Evolutionary conservation across 2,888 invertebrate species (phyloP).

Genomic region (Melangyna quadrimaculata): DNA sequence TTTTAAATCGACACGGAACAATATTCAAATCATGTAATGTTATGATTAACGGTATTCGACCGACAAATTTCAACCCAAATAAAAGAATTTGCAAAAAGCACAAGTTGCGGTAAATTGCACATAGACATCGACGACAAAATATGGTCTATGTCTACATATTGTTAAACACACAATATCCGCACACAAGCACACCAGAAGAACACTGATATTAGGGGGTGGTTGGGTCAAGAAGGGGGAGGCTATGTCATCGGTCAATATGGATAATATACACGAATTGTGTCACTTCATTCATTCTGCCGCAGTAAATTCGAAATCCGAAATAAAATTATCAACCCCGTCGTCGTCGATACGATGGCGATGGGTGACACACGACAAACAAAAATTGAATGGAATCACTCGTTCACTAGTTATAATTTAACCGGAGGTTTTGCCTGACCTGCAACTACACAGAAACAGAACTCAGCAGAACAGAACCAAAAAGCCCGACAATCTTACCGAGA

Average conservation of each 20-base stretch:
- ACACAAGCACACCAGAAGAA: slow-evolving; percentile 5
- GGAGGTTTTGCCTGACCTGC: neutral
- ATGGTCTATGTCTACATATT: neutral
- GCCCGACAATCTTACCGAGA: neutral
- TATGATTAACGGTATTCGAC: slow-evolving; percentile 1
- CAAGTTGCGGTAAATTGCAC: slow-evolving; percentile 58
- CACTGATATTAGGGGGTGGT: neutral
- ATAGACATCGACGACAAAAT: neutral
- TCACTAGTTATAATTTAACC: neutral
- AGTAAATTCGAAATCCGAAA: slow-evolving; percentile 7
- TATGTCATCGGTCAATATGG: slow-evolving; percentile 36
- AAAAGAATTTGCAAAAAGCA: slow-evolving; percentile 30
- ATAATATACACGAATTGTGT: slow-evolving; percentile 50
- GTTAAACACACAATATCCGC: slow-evolving; percentile 16
- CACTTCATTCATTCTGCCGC: slow-evolving; percentile 52
- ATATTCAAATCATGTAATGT: slow-evolving; percentile 1
- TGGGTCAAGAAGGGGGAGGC: neutral
- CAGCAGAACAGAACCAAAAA: neutral
- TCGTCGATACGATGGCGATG: neutral
- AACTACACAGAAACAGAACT: neutral
- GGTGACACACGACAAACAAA: neutral
- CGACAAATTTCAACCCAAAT: slow-evolving; percentile 41
- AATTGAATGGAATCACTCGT: neutral
- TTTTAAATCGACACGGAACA: slow-evolving; percentile 13
- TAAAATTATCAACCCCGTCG: slow-evolving; percentile 22